Evolutionary conservation across 2,113 vertebrate species (phyloP).

Genomic region (Cyanoderma ruficeps): DNA sequence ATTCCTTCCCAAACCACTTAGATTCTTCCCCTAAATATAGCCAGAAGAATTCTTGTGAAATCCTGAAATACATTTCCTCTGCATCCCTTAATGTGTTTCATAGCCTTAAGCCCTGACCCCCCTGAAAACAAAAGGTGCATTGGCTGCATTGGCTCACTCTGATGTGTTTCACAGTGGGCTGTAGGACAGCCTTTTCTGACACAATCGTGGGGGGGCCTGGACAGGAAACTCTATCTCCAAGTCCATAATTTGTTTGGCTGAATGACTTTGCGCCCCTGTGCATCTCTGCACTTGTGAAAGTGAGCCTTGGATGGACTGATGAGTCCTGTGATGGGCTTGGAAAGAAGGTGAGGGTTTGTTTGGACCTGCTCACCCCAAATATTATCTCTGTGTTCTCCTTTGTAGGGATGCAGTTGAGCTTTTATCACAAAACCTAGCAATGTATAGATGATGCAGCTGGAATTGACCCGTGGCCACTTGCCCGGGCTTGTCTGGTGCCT

Average conservation of each 20-base stretch:
- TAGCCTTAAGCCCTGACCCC: rapidly evolving
- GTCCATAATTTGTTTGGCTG: neutral
- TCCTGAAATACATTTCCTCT: neutral
- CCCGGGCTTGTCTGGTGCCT: neutral
- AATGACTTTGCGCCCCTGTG: neutral
- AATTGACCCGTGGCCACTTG: neutral
- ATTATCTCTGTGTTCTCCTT: neutral
- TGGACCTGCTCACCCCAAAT: neutral
- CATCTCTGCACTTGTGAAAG: neutral
- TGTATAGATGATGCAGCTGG: neutral
- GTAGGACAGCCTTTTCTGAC: neutral
- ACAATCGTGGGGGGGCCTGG: rapidly evolving
- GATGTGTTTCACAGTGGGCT: neutral
- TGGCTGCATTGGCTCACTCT: neutral
- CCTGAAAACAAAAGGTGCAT: neutral
- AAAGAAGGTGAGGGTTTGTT: neutral
- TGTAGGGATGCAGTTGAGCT: neutral
- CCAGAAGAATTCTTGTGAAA: neutral
- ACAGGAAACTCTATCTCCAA: neutral
- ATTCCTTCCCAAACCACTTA: neutral
- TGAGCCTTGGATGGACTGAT: neutral
- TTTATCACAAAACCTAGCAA: neutral
- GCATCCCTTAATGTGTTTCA: neutral
- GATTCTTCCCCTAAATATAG: neutral
- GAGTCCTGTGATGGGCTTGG: neutral